phyloP scores from a whole-genome alignment of 2,888 invertebrate species.

The Platycnemis pennipes region DNA sequence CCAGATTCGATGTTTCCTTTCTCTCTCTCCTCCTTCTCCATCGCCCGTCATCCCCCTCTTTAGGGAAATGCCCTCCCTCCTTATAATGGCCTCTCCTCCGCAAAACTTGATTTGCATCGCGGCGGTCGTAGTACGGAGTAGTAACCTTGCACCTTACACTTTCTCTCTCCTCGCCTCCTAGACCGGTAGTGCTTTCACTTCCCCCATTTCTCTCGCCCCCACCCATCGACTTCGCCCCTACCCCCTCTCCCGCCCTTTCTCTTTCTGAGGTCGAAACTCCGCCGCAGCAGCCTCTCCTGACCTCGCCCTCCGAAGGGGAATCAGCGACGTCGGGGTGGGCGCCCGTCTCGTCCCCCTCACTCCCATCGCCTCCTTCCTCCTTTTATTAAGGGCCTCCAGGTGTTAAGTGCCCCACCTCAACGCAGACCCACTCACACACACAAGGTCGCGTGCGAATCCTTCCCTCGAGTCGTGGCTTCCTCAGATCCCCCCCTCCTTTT shows the following conservation, averaged over 20 bases:
- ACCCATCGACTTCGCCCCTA: too few relatives aligned
- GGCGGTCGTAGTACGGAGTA: neutral
- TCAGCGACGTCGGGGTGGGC: neutral
- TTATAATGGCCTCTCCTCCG: neutral
- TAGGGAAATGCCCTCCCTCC: neutral
- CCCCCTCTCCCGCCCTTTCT: neutral
- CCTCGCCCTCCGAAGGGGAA: neutral
- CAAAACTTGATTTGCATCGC: conserved; percentile 50
- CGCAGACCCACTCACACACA: neutral
- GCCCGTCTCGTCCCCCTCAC: neutral
- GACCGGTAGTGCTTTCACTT: neutral
- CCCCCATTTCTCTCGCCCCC: too few relatives aligned
- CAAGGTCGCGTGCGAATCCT: conserved; percentile 3
- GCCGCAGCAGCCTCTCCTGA: neutral
- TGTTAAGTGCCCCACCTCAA: neutral
- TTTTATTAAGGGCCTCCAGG: neutral
- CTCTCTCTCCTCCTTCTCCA: neutral
- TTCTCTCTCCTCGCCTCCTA: neutral
- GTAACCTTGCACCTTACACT: conserved; percentile 61
- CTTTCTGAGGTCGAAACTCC: neutral
- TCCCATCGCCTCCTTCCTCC: neutral
- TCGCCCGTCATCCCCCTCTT: neutral
- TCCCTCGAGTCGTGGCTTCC: neutral
- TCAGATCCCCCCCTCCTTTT: neutral
- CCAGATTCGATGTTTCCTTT: conserved; percentile 54